A percentile compares a stretch with the other conserved stretches of the same genome.
These are phyloP conservation scores for Thalassoma bifasciatum DNA, from an alignment of 2,113 vertebrate genomes.

Conservation along the genomic window DNA sequence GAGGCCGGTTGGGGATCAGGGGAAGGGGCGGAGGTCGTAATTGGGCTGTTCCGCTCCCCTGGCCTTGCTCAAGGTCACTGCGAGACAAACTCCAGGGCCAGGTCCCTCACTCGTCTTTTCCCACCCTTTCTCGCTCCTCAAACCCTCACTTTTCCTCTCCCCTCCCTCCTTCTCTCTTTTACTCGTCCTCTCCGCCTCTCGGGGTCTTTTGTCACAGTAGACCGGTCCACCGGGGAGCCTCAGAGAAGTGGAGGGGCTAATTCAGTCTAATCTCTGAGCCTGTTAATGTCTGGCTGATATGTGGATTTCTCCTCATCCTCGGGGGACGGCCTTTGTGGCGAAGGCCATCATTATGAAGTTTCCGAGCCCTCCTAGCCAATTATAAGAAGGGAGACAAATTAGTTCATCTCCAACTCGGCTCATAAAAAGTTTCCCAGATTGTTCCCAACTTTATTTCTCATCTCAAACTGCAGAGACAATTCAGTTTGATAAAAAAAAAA, in stretches of 20 bases:
- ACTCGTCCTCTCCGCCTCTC: slow-evolving; percentile 63
- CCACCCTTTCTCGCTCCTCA: slow-evolving; percentile 18
- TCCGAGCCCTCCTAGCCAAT: slow-evolving; percentile 78
- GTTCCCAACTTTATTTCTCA: slow-evolving; percentile 66
- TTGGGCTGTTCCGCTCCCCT: slow-evolving; percentile 79
- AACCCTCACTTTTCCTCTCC: slow-evolving; percentile 32
- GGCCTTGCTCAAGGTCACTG: slow-evolving; percentile 78
- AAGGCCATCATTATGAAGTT: slow-evolving; percentile 80
- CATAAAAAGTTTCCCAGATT: slow-evolving; percentile 68
- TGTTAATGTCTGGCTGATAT: slow-evolving; percentile 81
- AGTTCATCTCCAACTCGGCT: slow-evolving; percentile 67
- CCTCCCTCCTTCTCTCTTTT: slow-evolving; percentile 19
- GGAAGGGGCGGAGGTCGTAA: slow-evolving; percentile 78
- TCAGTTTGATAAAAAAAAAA: slow-evolving; percentile 45
- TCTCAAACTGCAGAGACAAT: slow-evolving; percentile 26
- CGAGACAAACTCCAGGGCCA: slow-evolving; percentile 63
- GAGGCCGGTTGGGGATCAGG: slow-evolving; percentile 64
- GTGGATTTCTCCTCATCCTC: slow-evolving; percentile 77
- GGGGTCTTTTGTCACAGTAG: slow-evolving; percentile 75
- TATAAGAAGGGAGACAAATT: slow-evolving; percentile 74
- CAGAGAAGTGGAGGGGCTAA: slow-evolving; percentile 76
- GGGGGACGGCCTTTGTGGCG: slow-evolving; percentile 78
- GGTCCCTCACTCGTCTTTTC: slow-evolving; percentile 46
- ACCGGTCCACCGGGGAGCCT: slow-evolving; percentile 63
- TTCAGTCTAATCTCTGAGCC: slow-evolving; percentile 81